Percentiles rank a stretch among this genome's conserved stretches.
phyloP scores from a whole-genome alignment of 2,113 vertebrate species.

The Rhinichthys klamathensis region DNA sequence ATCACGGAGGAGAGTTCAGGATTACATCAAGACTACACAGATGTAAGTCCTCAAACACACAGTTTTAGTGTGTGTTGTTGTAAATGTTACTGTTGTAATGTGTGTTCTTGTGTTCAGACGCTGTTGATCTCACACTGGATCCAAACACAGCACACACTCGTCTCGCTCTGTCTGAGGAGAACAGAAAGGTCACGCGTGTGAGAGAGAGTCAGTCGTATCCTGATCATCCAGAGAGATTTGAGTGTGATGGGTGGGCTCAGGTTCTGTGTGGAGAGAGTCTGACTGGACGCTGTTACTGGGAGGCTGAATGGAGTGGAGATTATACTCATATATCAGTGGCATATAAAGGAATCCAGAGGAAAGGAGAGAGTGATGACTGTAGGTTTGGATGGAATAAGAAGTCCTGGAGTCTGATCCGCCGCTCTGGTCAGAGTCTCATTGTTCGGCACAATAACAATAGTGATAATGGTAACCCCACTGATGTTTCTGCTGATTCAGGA shows the following conservation, averaged over 20 bases:
- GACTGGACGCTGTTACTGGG: not conserved
- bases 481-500: not conserved
- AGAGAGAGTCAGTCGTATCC: too few species aligned
- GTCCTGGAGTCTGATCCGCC: not conserved
- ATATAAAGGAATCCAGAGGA: not conserved
- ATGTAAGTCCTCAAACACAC: not conserved
- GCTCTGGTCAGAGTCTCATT: not conserved
- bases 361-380: not conserved
- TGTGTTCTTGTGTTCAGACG: too few species aligned
- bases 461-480: too few species aligned
- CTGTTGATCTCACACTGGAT: too few species aligned
- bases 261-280: not conserved
- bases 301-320: not conserved
- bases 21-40: not conserved
- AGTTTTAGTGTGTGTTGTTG: not conserved
- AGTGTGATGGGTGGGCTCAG: rapidly evolving
- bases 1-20: not conserved
- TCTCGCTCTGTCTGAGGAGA: too few species aligned
- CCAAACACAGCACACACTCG: too few species aligned
- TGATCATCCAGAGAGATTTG: too few species aligned
- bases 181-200: too few species aligned
- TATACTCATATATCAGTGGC: not conserved
- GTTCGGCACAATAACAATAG: not conserved
- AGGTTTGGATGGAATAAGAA: rapidly evolving
- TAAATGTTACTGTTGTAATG: too few species aligned